Evolutionary conservation across 2,113 vertebrate genomes (phyloP).

Genomic region (Leptodactylus fuscus): DNA sequence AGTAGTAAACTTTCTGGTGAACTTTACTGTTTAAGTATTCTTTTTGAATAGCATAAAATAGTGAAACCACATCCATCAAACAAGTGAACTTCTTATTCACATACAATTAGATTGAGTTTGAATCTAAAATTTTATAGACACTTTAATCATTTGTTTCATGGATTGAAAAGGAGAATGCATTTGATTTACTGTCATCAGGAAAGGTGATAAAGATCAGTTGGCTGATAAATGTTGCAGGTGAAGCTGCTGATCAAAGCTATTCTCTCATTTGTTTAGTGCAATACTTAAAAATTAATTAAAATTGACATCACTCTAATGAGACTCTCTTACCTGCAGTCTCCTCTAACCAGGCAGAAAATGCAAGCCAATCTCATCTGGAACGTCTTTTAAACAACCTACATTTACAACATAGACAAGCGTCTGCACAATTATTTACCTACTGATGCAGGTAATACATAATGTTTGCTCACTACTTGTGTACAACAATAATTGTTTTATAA

Average conservation of each 20-base stretch:
- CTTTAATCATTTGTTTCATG: slow-evolving; percentile 69
- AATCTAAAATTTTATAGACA: slow-evolving; percentile 62
- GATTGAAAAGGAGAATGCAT: slow-evolving; percentile 64
- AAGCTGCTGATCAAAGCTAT: slow-evolving; percentile 68
- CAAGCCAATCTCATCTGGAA: slow-evolving; percentile 40
- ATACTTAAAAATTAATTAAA: slow-evolving; percentile 77
- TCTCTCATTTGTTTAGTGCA: slow-evolving; percentile 68
- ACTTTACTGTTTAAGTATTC: slow-evolving; percentile 29
- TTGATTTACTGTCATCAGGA: slow-evolving; percentile 71
- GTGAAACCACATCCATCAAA: slow-evolving; percentile 57
- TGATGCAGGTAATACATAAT: slow-evolving; percentile 16
- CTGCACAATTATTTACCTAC: slow-evolving; percentile 50
- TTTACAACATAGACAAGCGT: slow-evolving; percentile 46
- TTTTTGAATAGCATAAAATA: slow-evolving; percentile 9
- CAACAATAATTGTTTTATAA: slow-evolving; percentile 56
- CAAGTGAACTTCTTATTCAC: slow-evolving; percentile 62
- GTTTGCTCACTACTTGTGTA: slow-evolving; percentile 40
- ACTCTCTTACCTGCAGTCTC: slow-evolving; percentile 63
- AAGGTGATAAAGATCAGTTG: slow-evolving; percentile 67
- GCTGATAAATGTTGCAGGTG: slow-evolving; percentile 67
- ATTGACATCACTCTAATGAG: slow-evolving; percentile 67
- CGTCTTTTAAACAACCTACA: slow-evolving; percentile 34
- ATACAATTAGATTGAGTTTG: slow-evolving; percentile 66
- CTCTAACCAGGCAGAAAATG: slow-evolving; percentile 63
- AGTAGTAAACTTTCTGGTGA: slow-evolving; percentile 34